Conservation (phyloP, 23 tunicate genomes). For the Pegea sp. region DNA sequence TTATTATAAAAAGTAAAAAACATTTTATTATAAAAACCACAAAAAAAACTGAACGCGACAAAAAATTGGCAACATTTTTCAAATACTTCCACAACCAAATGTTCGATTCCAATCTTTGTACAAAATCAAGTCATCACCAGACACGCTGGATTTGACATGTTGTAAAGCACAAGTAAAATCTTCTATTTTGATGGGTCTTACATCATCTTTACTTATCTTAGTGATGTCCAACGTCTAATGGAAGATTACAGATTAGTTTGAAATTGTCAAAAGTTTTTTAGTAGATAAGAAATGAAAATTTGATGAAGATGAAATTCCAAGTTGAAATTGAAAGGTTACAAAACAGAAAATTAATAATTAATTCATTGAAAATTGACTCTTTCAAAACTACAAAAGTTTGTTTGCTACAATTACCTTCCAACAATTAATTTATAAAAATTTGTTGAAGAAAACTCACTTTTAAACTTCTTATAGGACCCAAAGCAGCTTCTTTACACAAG, state of each 20-base stretch:
- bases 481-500: conserved; percentile 90
- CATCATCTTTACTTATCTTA: conserved; percentile 49
- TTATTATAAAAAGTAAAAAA: no score
- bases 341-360: neutral
- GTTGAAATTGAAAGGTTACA: conserved; percentile 3
- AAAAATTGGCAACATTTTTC: no score
- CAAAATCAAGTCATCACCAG: conserved; percentile 30
- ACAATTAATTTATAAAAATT: no score
- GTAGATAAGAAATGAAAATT: neutral
- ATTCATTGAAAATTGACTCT: neutral
- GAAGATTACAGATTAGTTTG: neutral
- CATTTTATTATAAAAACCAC: no score
- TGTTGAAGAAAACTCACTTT: conserved; percentile 13
- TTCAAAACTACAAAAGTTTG: neutral
- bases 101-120: conserved; percentile 63
- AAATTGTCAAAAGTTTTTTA: neutral
- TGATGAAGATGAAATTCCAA: neutral
- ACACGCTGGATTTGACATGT: conserved; percentile 67
- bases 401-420: no score
- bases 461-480: conserved; percentile 83
- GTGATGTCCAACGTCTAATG: conserved; percentile 32
- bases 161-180: conserved; percentile 55
- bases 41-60: no score
- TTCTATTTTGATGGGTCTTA: conserved; percentile 38
- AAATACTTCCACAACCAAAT: conserved; percentile 57